Conservation (phyloP, 2,113 vertebrate species). For the Neotoma lepida region DNA sequence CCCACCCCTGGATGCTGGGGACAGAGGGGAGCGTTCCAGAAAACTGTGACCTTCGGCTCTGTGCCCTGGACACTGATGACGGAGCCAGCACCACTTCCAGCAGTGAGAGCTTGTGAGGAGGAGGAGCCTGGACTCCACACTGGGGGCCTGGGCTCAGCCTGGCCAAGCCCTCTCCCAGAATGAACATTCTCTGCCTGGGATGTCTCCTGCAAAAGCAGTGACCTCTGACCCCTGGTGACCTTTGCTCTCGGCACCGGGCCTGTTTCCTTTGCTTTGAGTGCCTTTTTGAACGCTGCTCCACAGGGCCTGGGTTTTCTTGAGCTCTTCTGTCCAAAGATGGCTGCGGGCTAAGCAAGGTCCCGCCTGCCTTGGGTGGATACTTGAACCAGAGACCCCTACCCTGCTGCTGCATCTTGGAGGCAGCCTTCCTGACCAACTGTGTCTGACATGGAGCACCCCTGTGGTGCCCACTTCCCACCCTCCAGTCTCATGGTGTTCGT, state of each 20-base stretch:
- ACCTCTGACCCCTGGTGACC: slow-evolving; percentile 89
- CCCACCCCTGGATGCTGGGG: slow-evolving; percentile 95
- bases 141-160: not conserved
- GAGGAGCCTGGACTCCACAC: slow-evolving; percentile 6
- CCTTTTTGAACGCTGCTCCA: slow-evolving; percentile 97
- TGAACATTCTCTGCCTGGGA: not conserved
- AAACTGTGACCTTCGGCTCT: slow-evolving; percentile 92
- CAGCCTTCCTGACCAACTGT: not conserved
- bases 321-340: slow-evolving; percentile 88
- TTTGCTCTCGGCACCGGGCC: slow-evolving; percentile 95
- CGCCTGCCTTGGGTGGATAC: slow-evolving; percentile 82
- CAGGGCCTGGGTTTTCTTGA: slow-evolving; percentile 87
- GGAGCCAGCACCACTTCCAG: slow-evolving; percentile 96
- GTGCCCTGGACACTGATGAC: slow-evolving; percentile 91
- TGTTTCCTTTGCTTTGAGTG: slow-evolving; percentile 97
- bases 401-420: slow-evolving; percentile 11
- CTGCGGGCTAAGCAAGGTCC: slow-evolving; percentile 79
- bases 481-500: not conserved
- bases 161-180: not conserved
- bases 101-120: slow-evolving; percentile 95
- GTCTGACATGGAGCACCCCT: not conserved
- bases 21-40: slow-evolving; percentile 88
- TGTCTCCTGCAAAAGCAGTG: slow-evolving; percentile 86
- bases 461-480: not conserved
- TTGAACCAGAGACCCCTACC: slow-evolving; percentile 84